Percentiles rank a stretch among this genome's conserved stretches.
phyloP scores from a whole-genome alignment of 2,888 invertebrate genomes.

The Drosophila gaucha region DNA sequence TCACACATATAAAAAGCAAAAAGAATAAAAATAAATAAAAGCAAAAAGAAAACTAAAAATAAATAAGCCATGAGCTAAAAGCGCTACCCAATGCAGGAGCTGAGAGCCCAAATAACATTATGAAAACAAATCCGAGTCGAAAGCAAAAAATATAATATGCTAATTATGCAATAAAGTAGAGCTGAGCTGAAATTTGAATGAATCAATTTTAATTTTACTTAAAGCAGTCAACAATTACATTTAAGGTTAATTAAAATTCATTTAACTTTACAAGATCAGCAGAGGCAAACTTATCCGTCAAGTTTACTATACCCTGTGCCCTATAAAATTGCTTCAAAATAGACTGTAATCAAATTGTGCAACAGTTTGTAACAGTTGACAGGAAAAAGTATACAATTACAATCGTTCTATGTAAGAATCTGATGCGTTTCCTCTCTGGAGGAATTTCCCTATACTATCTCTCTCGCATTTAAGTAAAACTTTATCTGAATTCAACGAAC shows the following conservation, averaged over 20 bases:
- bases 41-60: constrained; percentile 36
- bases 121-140: constrained; percentile 47
- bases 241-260: constrained; percentile 18
- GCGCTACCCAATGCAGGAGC: constrained; percentile 22
- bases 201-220: constrained; percentile 2
- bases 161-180: constrained; percentile 43
- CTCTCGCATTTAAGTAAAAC: too few species aligned
- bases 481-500: too few species aligned
- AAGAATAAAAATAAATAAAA: constrained; percentile 3
- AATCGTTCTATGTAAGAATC: too few species aligned
- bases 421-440: too few species aligned
- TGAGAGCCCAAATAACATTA: constrained; percentile 42
- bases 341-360: too few species aligned
- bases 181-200: neutral
- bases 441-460: too few species aligned
- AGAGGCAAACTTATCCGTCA: neutral
- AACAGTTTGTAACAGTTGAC: too few species aligned
- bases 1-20: constrained; percentile 18
- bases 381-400: too few species aligned
- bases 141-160: constrained; percentile 54
- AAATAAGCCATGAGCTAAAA: constrained; percentile 43
- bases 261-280: constrained; percentile 40
- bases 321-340: neutral
- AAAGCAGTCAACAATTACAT: constrained; percentile 11
- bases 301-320: neutral